Base-by-base conservation (phyloP, 1,140 invertebrate species). In the Bombus ignitus region DNA sequence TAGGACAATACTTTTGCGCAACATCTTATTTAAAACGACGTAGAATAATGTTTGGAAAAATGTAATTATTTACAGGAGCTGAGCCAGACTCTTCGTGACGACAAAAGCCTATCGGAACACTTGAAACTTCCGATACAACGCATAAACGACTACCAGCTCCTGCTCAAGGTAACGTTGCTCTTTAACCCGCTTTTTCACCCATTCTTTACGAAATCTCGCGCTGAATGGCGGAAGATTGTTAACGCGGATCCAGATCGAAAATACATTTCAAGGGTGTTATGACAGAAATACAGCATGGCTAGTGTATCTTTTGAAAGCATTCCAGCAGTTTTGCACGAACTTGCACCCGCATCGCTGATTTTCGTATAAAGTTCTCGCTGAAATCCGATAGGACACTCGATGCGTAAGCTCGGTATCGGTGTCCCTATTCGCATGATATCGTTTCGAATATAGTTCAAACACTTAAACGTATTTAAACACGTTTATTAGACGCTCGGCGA, bases 71-170 rank as follows among this genome's bases (percentile, higher is more conserved):
- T 90, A 66, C 95, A 99, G 98, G 97, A 97, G 91, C 96, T 98
- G 95, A 98, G 98, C 93, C 96, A 97, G 91, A 97, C 97, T 93
- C 96, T 98, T 88, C 97, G 97, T 89, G 98, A 99, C 96, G 98
- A 98, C 93, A 98, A 98, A 95, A 97, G 96, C 85, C 96, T 99
- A 86, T 96, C 97, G 83, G 98, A 99, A 93, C 98, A 99, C 95
- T 96, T 99, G 80, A 98, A 99, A 94, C 96, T 99, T 92, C 98
- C 99, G 76, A 97, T 99, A 93, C 98, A 99, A 96, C 96, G 98
- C 91, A 98, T 99, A 92, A 99, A 98, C 97, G 98, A 99, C 96
- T 99, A 99, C 95, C 98, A 99, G 95, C 97, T 99, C 90, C 96
- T 99, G 66, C 96, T 99, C 70, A 99, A 99, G 97, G 98, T 98